Base-by-base conservation (phyloP, 2,797 vertebrate species). In the Hippoglossus hippoglossus region DNA sequence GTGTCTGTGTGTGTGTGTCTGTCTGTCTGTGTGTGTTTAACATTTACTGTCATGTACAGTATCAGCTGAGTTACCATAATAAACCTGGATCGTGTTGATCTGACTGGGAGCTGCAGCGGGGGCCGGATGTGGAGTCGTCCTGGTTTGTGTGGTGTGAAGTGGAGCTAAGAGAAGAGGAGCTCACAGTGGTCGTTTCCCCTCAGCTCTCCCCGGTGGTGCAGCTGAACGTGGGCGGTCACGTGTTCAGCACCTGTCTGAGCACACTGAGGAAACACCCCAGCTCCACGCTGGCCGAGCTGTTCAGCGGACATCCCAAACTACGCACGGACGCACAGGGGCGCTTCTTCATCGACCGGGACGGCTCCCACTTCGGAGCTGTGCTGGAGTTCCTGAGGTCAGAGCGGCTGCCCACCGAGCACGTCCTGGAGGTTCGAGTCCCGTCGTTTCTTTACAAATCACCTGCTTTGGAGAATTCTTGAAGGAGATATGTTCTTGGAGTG, bases 331-430 rank as follows among this genome's bases (percentile, higher is more conserved):
- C 89, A 0, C 87, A 94, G 63, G 97, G 97, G 0, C 92, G 95
- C 11, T 92, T 89, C 92, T 98, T 99, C 93, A 94, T 99, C 0
- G 97, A 99, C 90, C 93, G 96, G 0, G 92, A 97, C 0, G 96
- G 97, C 1, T 93, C 94, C 0, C 88, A 96, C 76, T 99, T 99
- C 22, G 91, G 93, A 11, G 91, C 94, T 39, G 81, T 99, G 54
- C 79, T 99, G 44, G 96, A 98, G 59, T 99, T 95, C 86, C 94
- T 98, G 63, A 93, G 97, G 18, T 95, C 93, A 0, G 95, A 95
- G 13, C 86, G 84, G 25, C 80, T 96, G 58, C 97, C 97, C 56
- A 89, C 83, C 0, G 84, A 94, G 54, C 89, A 95, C 72, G 41
- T 97, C 75, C 87, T 66, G 15, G 95, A 98, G 0, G 93, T 93